A percentile compares a stretch with the other conserved stretches of the same genome.
Evolutionary conservation across 2,888 invertebrate species (phyloP).

Genomic region (Elysia crispata): DNA sequence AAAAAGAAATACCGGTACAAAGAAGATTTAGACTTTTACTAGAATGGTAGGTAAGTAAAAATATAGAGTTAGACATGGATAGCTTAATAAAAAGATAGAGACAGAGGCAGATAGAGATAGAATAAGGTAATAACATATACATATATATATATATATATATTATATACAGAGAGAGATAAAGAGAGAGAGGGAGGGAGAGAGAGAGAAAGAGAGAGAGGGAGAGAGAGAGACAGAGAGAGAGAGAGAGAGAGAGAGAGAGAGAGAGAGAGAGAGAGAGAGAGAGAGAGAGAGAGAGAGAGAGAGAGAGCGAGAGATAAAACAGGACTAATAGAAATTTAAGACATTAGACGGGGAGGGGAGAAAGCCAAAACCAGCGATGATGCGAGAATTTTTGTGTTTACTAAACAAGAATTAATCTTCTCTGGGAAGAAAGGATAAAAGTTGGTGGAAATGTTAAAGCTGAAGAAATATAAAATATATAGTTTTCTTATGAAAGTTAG

Average conservation of each 20-base stretch:
- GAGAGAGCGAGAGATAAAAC: background rate
- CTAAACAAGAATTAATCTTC: too few species aligned
- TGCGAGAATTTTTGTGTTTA: background rate
- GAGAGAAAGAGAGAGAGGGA: constrained; percentile 32
- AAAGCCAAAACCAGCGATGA: background rate
- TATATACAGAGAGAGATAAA: constrained; percentile 6
- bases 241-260: constrained; percentile 6
- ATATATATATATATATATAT: constrained; percentile 2
- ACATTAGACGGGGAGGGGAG: background rate
- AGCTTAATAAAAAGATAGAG: too few species aligned
- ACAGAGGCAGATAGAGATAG: too few species aligned
- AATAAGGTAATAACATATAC: background rate
- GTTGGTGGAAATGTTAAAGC: too few species aligned
- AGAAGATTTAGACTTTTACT: too few species aligned
- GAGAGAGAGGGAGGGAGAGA: constrained; percentile 37
- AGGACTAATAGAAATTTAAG: background rate
- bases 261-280: background rate
- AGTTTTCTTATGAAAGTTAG: too few species aligned
- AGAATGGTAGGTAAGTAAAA: too few species aligned
- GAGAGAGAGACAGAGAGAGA: constrained; percentile 10
- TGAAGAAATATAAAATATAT: too few species aligned
- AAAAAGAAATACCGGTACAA: too few species aligned
- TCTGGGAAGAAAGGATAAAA: too few species aligned
- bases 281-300: background rate
- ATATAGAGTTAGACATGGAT: too few species aligned